Base-by-base conservation (phyloP, 1,140 invertebrate genomes). In the Drosophila tani region DNA sequence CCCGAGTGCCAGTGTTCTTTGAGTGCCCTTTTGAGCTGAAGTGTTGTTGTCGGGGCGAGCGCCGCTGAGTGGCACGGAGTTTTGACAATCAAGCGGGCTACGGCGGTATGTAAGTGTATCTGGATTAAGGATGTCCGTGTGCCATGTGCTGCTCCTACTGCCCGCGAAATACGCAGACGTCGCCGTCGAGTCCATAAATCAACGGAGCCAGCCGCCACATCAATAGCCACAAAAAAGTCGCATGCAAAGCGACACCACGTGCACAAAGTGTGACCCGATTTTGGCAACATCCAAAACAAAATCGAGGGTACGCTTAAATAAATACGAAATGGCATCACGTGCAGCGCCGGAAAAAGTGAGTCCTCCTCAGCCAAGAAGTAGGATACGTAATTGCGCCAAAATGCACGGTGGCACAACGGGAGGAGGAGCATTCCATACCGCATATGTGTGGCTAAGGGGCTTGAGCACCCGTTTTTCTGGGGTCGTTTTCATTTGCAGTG, bases 201-300 rank as follows among this genome's bases (percentile, higher is more conserved):
- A 84, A 80, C 32, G 41, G 24, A 64, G 40, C 40, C 64, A 21
- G 40, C 40, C 40, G 40, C 40, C 53, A 40, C 32, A 55, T 55
- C 77, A 64, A 84, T 84, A 65, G 49, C 35, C 45, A 51, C 58
- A 73, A 59, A 78, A 78, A 53, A 67, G 43, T 35, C 58, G 68
- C 62, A 67, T 73, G 50, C 56, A 58, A 73, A 73, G 69, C 15
- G 24, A 29, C 76, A 69, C 51, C 79, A 78, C 79, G 80, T 82
- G 75, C 69, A 83, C 24, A 75, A 84, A 84, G 73, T 80, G 67
- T 77, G 81, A 84, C 81, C 81, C 77, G 67, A 73, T 80, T 84
- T 84, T 60, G 74, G 60, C 40, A 43, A 74, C 62, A 53, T 57
- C 43, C 32, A 47, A 74, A 24, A 41, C 29, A 47, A 74, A 24